phyloP scores from a whole-genome alignment of 2,888 invertebrate genomes.

The Hirtodrosophila histrioides region DNA sequence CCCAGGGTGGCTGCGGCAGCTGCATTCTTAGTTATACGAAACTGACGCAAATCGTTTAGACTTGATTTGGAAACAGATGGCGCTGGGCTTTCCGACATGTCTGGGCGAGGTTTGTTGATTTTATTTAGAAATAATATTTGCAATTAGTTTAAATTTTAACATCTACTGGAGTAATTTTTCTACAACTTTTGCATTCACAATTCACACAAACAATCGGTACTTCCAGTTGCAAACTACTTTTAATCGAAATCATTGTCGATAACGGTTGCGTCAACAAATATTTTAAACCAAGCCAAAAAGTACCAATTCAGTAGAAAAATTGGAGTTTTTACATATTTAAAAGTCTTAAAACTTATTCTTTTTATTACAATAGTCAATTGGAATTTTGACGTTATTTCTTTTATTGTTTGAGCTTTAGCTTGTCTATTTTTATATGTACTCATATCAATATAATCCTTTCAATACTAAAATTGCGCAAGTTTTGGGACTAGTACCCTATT shows the following conservation, averaged over 20 bases:
- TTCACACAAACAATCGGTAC: constrained; percentile 38
- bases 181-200: constrained; percentile 42
- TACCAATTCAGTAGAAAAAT: not conserved
- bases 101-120: constrained; percentile 32
- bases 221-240: constrained; percentile 17
- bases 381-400: too few species aligned
- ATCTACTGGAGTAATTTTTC: constrained; percentile 39
- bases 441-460: too few species aligned
- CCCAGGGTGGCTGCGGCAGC: constrained; percentile 54
- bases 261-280: too few species aligned
- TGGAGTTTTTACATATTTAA: too few species aligned
- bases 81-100: constrained; percentile 74
- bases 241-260: constrained; percentile 7
- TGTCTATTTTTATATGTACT: too few species aligned
- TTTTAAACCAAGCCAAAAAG: too few species aligned
- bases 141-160: constrained; percentile 29
- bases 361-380: too few species aligned
- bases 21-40: constrained; percentile 80
- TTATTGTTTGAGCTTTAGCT: too few species aligned
- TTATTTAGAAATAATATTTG: constrained; percentile 48
- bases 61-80: constrained; percentile 72
- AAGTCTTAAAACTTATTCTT: too few species aligned
- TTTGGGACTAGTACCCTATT: too few species aligned
- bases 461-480: too few species aligned
- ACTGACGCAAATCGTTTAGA: constrained; percentile 81